Conservation (phyloP, 2,113 vertebrate species). For the Bufo bufo region DNA sequence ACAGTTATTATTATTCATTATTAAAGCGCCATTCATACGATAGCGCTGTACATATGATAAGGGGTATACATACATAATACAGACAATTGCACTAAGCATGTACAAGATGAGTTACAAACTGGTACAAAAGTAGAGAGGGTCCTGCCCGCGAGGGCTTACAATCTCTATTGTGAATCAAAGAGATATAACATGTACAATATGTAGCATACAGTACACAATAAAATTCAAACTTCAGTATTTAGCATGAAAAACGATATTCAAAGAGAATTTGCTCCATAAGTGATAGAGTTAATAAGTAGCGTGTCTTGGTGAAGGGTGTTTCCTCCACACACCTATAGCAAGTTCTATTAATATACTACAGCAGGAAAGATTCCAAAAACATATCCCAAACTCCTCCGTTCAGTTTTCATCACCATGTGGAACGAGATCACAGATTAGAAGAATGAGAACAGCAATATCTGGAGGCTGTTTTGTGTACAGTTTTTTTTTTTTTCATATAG, state of each 20-base stretch:
- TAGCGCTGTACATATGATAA: too few relatives aligned
- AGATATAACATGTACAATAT: too few relatives aligned
- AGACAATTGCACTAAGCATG: too few relatives aligned
- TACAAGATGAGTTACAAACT: too few relatives aligned
- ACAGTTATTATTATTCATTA: too few relatives aligned
- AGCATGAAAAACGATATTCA: neutral
- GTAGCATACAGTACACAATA: too few relatives aligned
- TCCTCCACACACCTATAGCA: constrained; percentile 54
- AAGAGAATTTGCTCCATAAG: neutral
- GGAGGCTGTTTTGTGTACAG: neutral
- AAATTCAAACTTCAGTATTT: neutral
- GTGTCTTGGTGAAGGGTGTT: constrained; percentile 52
- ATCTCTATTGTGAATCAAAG: too few relatives aligned
- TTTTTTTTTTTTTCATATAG: neutral
- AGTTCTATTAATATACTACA: constrained; percentile 51
- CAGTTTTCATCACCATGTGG: neutral
- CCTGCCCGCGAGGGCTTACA: too few relatives aligned
- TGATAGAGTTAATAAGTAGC: constrained; percentile 37
- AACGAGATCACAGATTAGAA: neutral
- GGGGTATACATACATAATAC: too few relatives aligned
- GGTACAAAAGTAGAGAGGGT: too few relatives aligned
- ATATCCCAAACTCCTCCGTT: constrained; percentile 22
- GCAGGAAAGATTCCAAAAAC: constrained; percentile 45
- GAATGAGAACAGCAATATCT: neutral
- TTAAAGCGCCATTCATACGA: too few relatives aligned